Base-by-base conservation (phyloP, 1,140 invertebrate genomes). In the Pseudomyrmex cubaensis region DNA sequence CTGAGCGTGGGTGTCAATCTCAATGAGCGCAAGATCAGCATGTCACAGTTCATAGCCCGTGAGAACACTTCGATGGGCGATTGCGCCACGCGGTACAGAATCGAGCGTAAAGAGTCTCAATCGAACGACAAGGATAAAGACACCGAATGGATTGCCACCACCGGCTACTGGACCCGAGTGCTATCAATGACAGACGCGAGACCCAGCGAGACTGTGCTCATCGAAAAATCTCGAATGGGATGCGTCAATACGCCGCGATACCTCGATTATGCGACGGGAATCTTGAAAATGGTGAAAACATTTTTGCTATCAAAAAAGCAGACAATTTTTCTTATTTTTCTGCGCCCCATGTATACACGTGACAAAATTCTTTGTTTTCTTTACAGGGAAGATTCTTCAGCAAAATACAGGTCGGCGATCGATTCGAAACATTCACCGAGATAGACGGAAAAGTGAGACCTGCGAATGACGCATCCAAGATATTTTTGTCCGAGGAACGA, bases 51-150 rank as follows among this genome's bases (percentile, higher is more conserved):
- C 25, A 57, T 76, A 12, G 1, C 20, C 2, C 2, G 9, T 1
- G 77, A 87, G 17, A 83, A 83, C 13, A 66, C 70, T 0, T 76
- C 84, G 10, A 66, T 87, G 13, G 85, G 85, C 7, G 17, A 64
- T 20, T 76, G 74, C 74, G 22, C 61, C 17, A 62, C 74, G 5
- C 1, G 12, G 25, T 76, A 64, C 5, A 64, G 2, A 9, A 64
- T 76, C 25, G 64, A 15, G 25, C 61, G 22, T 10, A 48, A 44
- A 13, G 59, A 63, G 12, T 1, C 10, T 1, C 15, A 63, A 7
- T 35, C 25, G 48, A 22, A 76, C 0, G 9, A 8, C 59, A 10
- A 46, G 46, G 2, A 63, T 1, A 15, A 9, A 13, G 5, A 63
- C 10, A 13, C 5, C 10, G n/a, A 35, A 35, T 35, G 35, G 35